Evolutionary conservation across 2,888 invertebrate genomes (phyloP), one percentile per base, ranked within the genome.

Genomic region (Acheta domesticus): DNA sequence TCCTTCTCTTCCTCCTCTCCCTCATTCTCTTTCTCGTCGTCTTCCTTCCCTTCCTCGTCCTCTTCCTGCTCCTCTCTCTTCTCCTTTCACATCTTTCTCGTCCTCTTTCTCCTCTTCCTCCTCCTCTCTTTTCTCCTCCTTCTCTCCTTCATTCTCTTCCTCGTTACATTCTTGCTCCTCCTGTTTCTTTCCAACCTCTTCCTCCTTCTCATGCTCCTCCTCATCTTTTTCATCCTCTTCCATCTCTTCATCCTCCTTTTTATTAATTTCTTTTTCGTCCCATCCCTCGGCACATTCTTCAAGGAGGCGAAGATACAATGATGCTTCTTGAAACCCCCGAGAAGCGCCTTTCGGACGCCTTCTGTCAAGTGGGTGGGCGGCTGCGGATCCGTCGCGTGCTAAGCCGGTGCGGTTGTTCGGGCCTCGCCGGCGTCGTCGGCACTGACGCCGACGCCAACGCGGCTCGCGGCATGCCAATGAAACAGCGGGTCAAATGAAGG

Each of bases 401-500:
- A 8, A 36, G 36, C 36, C 36, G 36, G 36, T 36, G 36, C 36
- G 36, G 36, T 36, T 5, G 36, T 8, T 36, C 36, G 36, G 36
- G 36, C 36, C 8, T 36, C 36, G 36, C 5, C 36, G 36, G 36
- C 36, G 36, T 36, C 36, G 36, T 36, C 36, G 36, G 36, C 36
- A 8, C 36, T 36, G 36, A 8, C 36, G 36, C 36, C 36, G 36
- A 36, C 36, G 1, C 36, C 36, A 8, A 36, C 36, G 62, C 62
- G 5, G 4, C 19, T 12, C 14, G 62, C 62, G 16, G 62, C 62
- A 62, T 62, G 62, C 62, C 62, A 62, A 62, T 62, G 62, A 14
- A 62, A 62, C 62, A n/a, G n/a, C 16, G n/a, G 62, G 62, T 62
- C 62, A 62, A 62, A 62, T 62, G 62, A 62, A 62, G 62, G 62